Base-by-base conservation (phyloP, 2,888 invertebrate species). In the Latrodectus hesperus region DNA sequence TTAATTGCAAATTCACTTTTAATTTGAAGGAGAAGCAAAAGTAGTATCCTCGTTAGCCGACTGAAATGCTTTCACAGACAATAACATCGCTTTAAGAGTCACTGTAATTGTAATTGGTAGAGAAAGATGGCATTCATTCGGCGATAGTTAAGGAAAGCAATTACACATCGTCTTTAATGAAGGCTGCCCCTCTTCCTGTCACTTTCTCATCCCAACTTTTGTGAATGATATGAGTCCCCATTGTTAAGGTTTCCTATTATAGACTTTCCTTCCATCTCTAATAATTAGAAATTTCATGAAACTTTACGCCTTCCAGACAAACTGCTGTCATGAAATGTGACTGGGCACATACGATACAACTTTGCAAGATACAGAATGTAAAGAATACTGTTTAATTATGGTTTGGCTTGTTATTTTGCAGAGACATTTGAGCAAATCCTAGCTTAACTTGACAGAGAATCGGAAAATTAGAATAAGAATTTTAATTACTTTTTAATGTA, bases 111-210 rank as follows among this genome's bases (percentile, higher is more conserved):
- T 60, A 60, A 60, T 60, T 60, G 60, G 60, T 60, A 12, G 60
- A 12, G n/a, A n/a, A 22, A 67, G 67, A 67, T 17, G 17, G 67
- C 67, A 68, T 51, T 52, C n/a, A 52, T 22, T 16, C 22, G 52
- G 52, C 22, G 65, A 52, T 52, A 22, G 51, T n/a, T 16, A 38
- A 14, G 67, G 67, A 77, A 77, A 77, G 77, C 77, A 77, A 77
- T 77, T 77, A 77, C 65, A 67, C 77, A 14, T 1, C 17, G 67
- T 51, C 67, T 12, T 74, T 67, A 77, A 67, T 77, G 77, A 77
- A 77, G 77, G 77, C n/a, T 60, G 60, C n/a, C 10, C 10, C 38
- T 38, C 60, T 9, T 60, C 60, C n/a, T 16, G n/a, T 16, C n/a
- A 60, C 3, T 60, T 60, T 60, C 60, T 60, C 12, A 11, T 16